Evolutionary conservation across 2,113 vertebrate species (phyloP).

Genomic region (Oriolus oriolus): DNA sequence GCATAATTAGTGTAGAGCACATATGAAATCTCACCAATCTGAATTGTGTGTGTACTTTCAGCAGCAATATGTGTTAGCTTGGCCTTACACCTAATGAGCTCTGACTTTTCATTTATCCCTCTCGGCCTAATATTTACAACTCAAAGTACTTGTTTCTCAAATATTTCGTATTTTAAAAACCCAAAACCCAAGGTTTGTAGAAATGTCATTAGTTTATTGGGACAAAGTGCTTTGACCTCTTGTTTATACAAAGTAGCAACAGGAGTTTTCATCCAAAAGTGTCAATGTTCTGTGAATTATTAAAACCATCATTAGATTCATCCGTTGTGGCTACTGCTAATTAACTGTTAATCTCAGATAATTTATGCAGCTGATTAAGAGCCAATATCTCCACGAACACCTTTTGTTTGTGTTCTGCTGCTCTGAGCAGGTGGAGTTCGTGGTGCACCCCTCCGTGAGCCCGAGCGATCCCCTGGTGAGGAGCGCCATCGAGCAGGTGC

Average conservation of each 20-base stretch:
- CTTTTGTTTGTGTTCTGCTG: not conserved
- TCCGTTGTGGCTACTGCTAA: not conserved
- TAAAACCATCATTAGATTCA: not conserved
- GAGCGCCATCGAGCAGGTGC: constrained; percentile 89
- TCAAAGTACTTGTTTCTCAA: not conserved
- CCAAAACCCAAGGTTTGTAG: not conserved
- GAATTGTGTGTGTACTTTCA: not conserved
- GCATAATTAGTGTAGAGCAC: not conserved
- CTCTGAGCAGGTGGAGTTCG: constrained; percentile 82
- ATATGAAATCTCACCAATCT: not conserved
- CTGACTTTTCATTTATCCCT: not conserved
- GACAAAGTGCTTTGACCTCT: not conserved
- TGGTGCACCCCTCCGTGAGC: constrained; percentile 89
- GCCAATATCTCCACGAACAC: not conserved
- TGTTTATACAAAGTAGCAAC: not conserved
- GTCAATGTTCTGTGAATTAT: not conserved
- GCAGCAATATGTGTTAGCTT: not conserved
- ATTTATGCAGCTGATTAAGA: not conserved
- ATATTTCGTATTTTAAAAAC: not conserved
- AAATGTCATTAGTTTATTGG: not conserved
- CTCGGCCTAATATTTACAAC: not conserved
- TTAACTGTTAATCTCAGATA: not conserved
- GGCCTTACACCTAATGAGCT: not conserved
- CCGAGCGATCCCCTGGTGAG: constrained; percentile 83
- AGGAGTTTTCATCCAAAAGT: not conserved